Conservation (phyloP, 2,113 vertebrate genomes). For the Leuciscus idus region DNA sequence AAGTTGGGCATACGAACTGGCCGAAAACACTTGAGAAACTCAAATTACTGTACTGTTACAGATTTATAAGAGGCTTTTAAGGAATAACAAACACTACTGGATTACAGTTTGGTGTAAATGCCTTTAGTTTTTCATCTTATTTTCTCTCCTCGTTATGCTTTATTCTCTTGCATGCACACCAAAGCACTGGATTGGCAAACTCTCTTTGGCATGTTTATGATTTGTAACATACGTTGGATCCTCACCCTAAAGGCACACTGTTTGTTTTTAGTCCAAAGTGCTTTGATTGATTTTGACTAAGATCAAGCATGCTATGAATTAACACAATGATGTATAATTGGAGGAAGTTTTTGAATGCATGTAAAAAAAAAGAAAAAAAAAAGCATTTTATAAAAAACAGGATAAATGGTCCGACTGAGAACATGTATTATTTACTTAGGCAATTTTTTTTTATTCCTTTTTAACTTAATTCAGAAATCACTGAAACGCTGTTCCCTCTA, state of each 20-base stretch:
- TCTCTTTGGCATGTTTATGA: conserved; percentile 20
- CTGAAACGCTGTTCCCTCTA: neutral
- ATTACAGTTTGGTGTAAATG: neutral
- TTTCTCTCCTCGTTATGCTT: neutral
- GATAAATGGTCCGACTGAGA: conserved; percentile 5
- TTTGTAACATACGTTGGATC: neutral
- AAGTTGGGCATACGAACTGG: conserved; percentile 69
- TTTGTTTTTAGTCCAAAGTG: neutral
- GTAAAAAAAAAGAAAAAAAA: neutral
- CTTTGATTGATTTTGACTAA: conserved; percentile 7
- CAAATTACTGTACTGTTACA: conserved; percentile 37
- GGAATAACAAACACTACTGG: neutral
- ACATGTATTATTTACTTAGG: neutral
- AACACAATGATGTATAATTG: neutral
- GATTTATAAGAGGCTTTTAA: neutral
- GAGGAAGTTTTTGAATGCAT: neutral
- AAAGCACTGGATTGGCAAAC: neutral
- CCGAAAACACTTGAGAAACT: conserved; percentile 60
- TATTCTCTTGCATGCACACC: neutral
- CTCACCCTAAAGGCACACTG: neutral
- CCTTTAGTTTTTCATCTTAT: neutral
- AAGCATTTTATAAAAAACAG: neutral
- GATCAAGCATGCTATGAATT: neutral
- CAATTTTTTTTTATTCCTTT: neutral
- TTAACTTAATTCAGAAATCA: neutral